Conservation (phyloP, 2,797 vertebrate species). For the Zalophus californianus region DNA sequence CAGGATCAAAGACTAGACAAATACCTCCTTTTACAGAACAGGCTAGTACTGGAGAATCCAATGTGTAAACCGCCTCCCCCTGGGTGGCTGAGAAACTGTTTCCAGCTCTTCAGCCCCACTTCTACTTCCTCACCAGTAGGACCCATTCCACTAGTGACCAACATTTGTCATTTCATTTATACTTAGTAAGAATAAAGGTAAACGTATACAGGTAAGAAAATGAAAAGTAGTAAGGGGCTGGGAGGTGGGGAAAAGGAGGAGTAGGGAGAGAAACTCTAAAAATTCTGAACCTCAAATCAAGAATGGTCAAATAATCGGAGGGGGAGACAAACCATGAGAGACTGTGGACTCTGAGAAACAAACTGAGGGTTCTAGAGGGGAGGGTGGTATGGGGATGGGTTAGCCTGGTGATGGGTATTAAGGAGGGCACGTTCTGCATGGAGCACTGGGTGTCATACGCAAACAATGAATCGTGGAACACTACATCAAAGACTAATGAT, state of each 20-base stretch:
- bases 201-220: background rate
- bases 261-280: background rate
- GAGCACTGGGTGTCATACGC: no score
- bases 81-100: background rate
- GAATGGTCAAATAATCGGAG: background rate
- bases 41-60: background rate
- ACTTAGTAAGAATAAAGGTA: background rate
- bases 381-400: no score
- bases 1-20: background rate
- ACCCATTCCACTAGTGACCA: background rate
- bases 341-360: no score
- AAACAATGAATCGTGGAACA: no score
- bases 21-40: background rate
- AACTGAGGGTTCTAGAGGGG: no score
- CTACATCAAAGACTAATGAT: no score
- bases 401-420: no score
- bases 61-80: accelerated
- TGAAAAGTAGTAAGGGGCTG: background rate
- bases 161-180: background rate
- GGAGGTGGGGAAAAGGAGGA: accelerated
- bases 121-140: background rate
- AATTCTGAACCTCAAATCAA: background rate
- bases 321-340: no score
- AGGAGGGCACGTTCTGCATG: no score
- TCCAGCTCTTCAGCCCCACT: background rate